A percentile compares a stretch with the other conserved stretches of the same genome.
Evolutionary conservation across 2,113 vertebrate genomes (phyloP).

Genomic region (Ceyx margarethae): DNA sequence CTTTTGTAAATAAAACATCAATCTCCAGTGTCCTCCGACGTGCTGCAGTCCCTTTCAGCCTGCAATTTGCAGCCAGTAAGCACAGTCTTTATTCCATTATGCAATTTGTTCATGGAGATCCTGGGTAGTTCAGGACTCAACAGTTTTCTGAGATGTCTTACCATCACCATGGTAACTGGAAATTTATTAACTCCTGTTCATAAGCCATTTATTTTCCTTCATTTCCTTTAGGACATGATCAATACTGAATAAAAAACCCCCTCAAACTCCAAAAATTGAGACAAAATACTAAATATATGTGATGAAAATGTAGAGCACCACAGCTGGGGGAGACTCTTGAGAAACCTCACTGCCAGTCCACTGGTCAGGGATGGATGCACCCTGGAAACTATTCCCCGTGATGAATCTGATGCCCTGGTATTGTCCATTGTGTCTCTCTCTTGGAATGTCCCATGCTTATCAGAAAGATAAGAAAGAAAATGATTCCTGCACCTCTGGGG

Average conservation of each 20-base stretch:
- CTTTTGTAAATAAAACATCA: not conserved
- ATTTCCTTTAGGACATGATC: not conserved
- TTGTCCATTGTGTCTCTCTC: not conserved
- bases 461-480: not conserved
- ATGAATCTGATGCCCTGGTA: not conserved
- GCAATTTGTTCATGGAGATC: not conserved
- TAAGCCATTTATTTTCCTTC: not conserved
- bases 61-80: not conserved
- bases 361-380: accelerated
- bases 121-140: not conserved
- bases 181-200: not conserved
- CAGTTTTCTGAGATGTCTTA: not conserved
- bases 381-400: not conserved
- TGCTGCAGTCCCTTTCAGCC: not conserved
- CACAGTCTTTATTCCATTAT: not conserved
- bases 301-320: not conserved
- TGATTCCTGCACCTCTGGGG: not conserved
- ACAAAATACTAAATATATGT: not conserved
- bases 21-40: not conserved
- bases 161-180: conserved; percentile 19
- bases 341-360: not conserved
- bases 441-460: not conserved
- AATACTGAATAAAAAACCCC: not conserved
- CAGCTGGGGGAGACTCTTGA: accelerated
- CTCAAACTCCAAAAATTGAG: accelerated